A percentile compares a stretch with the other conserved stretches of the same genome.
These are phyloP conservation scores for Magallana angulata DNA, from an alignment of 1,140 invertebrate genomes.

Conservation along the genomic window DNA sequence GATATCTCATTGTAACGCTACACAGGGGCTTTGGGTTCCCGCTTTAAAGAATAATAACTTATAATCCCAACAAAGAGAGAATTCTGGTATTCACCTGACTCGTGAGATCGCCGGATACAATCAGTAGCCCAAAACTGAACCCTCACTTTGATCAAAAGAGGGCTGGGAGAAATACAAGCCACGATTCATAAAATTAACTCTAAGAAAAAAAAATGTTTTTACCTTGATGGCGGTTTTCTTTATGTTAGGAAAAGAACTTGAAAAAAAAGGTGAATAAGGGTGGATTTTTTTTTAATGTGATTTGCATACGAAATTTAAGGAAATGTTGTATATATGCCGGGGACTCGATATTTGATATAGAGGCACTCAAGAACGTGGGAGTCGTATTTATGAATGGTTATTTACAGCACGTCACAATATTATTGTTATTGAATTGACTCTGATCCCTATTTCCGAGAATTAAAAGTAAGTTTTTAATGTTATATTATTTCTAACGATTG, in stretches of 20 bases:
- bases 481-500: too few species aligned
- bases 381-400: too few species aligned
- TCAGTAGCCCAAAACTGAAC: background rate
- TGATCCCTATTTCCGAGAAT: too few species aligned
- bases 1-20: background rate
- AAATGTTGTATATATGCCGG: too few species aligned
- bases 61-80: constrained; percentile 27
- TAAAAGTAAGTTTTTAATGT: too few species aligned
- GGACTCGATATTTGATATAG: too few species aligned
- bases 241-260: background rate
- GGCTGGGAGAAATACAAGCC: constrained; percentile 19
- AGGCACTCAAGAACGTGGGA: too few species aligned
- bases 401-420: too few species aligned
- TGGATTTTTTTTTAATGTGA: background rate
- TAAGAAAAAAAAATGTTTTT: constrained; percentile 4
- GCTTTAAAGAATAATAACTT: background rate
- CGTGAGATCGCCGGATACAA: background rate
- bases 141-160: constrained; percentile 4
- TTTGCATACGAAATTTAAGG: background rate
- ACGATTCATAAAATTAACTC: background rate
- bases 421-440: too few species aligned
- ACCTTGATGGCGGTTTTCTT: background rate
- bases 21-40: background rate
- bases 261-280: background rate
- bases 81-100: background rate